Percentiles rank a stretch among this genome's conserved stretches.
Evolutionary conservation across 2,888 invertebrate species (phyloP).

Genomic region (Drosophila algonquin): DNA sequence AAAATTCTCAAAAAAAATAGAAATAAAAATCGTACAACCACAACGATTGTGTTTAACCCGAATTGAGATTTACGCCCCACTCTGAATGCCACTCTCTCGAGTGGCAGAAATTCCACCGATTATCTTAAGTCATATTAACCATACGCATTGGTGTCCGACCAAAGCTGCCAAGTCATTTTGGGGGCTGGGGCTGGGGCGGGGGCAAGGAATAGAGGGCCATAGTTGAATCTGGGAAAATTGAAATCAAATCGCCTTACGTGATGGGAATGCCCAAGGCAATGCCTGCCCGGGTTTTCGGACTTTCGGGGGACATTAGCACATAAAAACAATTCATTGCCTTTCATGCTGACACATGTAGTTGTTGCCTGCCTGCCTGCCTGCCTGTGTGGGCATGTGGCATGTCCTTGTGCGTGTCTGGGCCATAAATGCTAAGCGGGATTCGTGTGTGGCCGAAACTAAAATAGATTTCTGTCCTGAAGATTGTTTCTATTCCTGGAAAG

Average conservation of each 20-base stretch:
- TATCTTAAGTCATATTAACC: slow-evolving; percentile 36
- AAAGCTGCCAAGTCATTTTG: slow-evolving; percentile 56
- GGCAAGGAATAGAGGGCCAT: slow-evolving; percentile 46
- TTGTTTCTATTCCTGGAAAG: neutral
- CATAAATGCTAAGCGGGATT: slow-evolving; percentile 49
- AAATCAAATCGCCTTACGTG: slow-evolving; percentile 82
- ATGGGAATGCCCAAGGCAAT: slow-evolving; percentile 66
- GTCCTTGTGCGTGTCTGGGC: slow-evolving; percentile 48
- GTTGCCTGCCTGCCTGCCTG: neutral
- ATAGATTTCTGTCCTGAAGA: slow-evolving; percentile 13
- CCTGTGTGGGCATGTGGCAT: slow-evolving; percentile 10
- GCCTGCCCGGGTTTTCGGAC: neutral
- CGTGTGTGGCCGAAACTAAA: slow-evolving; percentile 4
- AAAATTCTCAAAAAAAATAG: neutral
- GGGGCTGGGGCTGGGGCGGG: slow-evolving; percentile 51
- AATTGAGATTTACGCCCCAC: slow-evolving; percentile 14
- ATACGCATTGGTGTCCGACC: slow-evolving; percentile 47
- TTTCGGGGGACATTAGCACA: slow-evolving; percentile 68
- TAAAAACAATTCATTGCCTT: slow-evolving; percentile 77
- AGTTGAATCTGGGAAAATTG: slow-evolving; percentile 72
- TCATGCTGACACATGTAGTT: slow-evolving; percentile 73
- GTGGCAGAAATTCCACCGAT: slow-evolving; percentile 52
- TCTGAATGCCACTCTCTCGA: slow-evolving; percentile 15
- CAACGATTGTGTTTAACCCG: neutral
- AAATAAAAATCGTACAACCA: neutral